Evolutionary conservation across 2,797 vertebrate species (phyloP).

Genomic region (Morus bassanus): DNA sequence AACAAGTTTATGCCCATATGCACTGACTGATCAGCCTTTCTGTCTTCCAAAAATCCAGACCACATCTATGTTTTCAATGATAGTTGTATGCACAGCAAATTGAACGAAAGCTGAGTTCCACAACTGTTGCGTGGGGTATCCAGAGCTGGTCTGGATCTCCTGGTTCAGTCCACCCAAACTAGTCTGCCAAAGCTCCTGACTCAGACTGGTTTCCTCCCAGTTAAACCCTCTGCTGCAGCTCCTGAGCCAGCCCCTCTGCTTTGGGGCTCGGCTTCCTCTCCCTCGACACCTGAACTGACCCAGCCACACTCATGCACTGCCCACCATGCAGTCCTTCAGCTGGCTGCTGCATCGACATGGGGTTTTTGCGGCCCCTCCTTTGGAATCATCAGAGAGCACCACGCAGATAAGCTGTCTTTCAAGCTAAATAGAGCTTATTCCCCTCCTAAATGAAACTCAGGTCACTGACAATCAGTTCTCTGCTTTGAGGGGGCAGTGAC

Average conservation of each 20-base stretch:
- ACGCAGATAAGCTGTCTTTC: background rate
- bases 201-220: background rate
- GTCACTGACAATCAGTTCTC: background rate
- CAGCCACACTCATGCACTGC: rapidly evolving
- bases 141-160: background rate
- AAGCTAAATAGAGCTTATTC: background rate
- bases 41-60: background rate
- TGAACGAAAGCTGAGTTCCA: background rate
- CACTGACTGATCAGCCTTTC: rapidly evolving
- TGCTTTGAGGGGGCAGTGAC: background rate
- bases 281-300: background rate
- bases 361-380: background rate
- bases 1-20: background rate
- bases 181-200: background rate
- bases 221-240: background rate
- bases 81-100: background rate
- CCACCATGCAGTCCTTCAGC: too few species aligned
- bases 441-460: background rate
- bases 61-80: background rate
- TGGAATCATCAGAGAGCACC: background rate
- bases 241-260: background rate
- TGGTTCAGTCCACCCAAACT: background rate
- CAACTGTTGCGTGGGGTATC: rapidly evolving
- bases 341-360: background rate
- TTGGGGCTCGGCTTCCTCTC: background rate